Base-by-base conservation (phyloP, 1,140 invertebrate genomes). In the Dolichoris vasculosae region DNA sequence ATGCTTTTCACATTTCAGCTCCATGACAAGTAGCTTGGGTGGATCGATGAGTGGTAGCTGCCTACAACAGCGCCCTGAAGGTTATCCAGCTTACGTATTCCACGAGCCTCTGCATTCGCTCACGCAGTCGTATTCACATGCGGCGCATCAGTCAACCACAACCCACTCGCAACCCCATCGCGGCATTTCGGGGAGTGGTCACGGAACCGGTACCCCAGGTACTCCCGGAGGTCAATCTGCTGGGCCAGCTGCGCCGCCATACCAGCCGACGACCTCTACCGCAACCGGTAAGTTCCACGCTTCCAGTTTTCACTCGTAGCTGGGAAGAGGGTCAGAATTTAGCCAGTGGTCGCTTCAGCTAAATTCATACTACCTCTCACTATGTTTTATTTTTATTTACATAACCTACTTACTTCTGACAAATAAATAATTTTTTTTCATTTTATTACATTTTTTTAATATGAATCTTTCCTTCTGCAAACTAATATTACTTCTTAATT, bases 51-150 rank as follows among this genome's bases (percentile, higher is more conserved):
- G 96, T 87, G 95, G 96, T 87, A 97, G 97, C 90, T 99, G 98
- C 92, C 95, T 98, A 83, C 97, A 98, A 93, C 97, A 98, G 94
- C 94, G 97, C n/a, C 95, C 97, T 87, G 94, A 95, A 84, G 96
- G 96, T 84, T 98, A 98, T 93, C 97, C 97, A 15, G 92, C 93
- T 69, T 98, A 98, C 94, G 98, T 99, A 96, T 97, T 99, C 93
- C 97, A 98, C 93, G 97, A 98, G 93, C 97, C 97, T 43, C 93
- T 98, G 89, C 95, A 96, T 91, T 96, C 96, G 71, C 94, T 97
- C 51, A 96, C 94, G 77, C 95, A 94, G 88, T 93, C 92, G 87
- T 81, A 81, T 30, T 93, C 93, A 85, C 91, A 93, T 87, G 91
- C 93, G 90, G 92, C 93, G 89, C 91, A 92, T 71, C 92, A 94